Conservation (phyloP, 2,113 vertebrate genomes). For the Cebus imitator region DNA sequence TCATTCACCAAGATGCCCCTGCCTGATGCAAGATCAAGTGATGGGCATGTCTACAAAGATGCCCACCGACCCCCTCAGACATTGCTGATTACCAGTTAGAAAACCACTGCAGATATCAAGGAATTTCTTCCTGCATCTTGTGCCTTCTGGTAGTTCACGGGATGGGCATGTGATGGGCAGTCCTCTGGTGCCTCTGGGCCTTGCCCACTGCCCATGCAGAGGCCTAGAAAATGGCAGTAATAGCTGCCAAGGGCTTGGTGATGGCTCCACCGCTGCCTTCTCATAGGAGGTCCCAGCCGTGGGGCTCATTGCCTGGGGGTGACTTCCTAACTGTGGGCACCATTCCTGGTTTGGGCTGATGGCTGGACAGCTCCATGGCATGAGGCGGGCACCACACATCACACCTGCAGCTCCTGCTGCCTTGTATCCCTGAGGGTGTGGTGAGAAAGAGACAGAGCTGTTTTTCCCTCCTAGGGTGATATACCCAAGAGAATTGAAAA, state of each 20-base stretch:
- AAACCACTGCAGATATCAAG: not conserved
- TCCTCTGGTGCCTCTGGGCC: not conserved
- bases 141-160: not conserved
- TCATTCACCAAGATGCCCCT: too few relatives aligned
- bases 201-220: rapidly evolving
- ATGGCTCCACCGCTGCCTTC: not conserved
- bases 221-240: not conserved
- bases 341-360: rapidly evolving
- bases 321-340: rapidly evolving
- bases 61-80: not conserved
- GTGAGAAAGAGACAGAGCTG: too few relatives aligned
- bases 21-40: not conserved
- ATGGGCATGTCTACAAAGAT: not conserved
- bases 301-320: not conserved
- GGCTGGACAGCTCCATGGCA: not conserved
- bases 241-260: not conserved
- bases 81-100: not conserved
- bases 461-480: not conserved
- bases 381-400: not conserved
- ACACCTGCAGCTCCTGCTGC: too few relatives aligned
- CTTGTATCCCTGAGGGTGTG: not conserved
- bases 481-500: not conserved
- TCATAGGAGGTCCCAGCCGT: not conserved
- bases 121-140: not conserved
- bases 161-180: not conserved